Base-by-base conservation (phyloP, 2,888 invertebrate genomes). In the Conomelus anceps region DNA sequence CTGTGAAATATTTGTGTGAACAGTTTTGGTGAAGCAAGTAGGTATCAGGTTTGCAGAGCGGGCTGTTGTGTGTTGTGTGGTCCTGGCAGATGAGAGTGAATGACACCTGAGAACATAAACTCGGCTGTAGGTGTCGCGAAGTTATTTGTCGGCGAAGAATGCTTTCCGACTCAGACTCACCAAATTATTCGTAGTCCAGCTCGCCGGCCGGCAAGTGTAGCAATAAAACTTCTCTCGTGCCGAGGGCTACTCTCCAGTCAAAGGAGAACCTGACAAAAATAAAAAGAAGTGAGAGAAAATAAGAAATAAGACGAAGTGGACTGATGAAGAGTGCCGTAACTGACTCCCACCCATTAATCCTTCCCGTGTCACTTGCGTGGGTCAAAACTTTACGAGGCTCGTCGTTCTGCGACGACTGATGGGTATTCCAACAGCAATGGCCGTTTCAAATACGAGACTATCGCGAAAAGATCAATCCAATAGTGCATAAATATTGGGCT, bases 211-310 rank as follows among this genome's bases (percentile, higher is more conserved):
- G 29, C 86, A 86, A 29, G 86, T 86, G 86, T 86, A 41, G 87
- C 34, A 87, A 87, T 41, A 17, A 29, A 87, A 29, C 41, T 87
- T 87, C 87, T n/a, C n/a, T 63, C 63, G 63, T 63, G 63, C 63
- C 63, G 63, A 63, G 63, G 63, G 63, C 63, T 63, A 63, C n/a
- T 63, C 63, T 85, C 85, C 23, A 6, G 85, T 22, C 22, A 85
- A 85, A 22, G 20, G n/a, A n/a, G n/a, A 63, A 3, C n/a, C 63
- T n/a, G 63, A 63, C 63, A 63, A n/a, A 63, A 63, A 63, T 63
- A 63, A 34, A 17, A 34, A 34, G 34, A 34, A 63, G n/a, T n/a
- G n/a, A n/a, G n/a, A n/a, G n/a, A n/a, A n/a, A n/a, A n/a, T n/a
- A n/a, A 63, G 7, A 63, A 63, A 63, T 63, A 63, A 34, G 34